Evolutionary conservation across 2,888 invertebrate species (phyloP), one percentile per base, ranked within the genome.

Genomic region (Biston betularia): DNA sequence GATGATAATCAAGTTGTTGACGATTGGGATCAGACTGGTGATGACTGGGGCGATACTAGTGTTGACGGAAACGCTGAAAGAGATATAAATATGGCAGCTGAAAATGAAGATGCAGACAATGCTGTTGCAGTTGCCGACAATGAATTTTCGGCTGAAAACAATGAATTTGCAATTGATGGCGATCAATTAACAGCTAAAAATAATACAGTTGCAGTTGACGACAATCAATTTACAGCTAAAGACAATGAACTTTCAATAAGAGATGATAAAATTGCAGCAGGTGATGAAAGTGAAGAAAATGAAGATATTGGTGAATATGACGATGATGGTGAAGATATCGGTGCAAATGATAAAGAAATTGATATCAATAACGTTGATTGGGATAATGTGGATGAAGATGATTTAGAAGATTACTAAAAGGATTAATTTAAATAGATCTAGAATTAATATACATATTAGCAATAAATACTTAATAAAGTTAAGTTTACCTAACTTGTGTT

Each of bases 401-500:
- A 89, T 75, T 83, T 89, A 44, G 88, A 86, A 75, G 89, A 90
- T 73, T 90, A 74, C 46, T 70, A 61, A 63, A 7, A 3, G 33
- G 12, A 12, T 7, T 34, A 34, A 34, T n/a, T n/a, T 46, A 6
- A 14, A 8, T 44, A 11, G 12, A n/a, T 7, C 12, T 24, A 24
- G 24, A 24, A 24, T 3, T 24, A 24, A 24, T 24, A 24, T 24
- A 24, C 24, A 24, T 24, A 8, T 14, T 1, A 14, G 5, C 7
- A 45, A 1, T 11, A 10, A n/a, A 6, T 14, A n/a, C 3, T 0
- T 6, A 45, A 45, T 45, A 45, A 45, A 14, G 14, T 8, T 45
- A 14, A 7, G 45, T 45, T 14, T 14, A 45, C 8, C 8, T n/a
- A 44, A 44, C 6, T 12, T 45, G 6, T 45, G 7, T 6, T 7